A percentile compares a stretch with the other conserved stretches of the same genome.
These are phyloP conservation scores for Lucifuga dentata DNA, from an alignment of 2,113 vertebrate species.

Conservation along the genomic window DNA sequence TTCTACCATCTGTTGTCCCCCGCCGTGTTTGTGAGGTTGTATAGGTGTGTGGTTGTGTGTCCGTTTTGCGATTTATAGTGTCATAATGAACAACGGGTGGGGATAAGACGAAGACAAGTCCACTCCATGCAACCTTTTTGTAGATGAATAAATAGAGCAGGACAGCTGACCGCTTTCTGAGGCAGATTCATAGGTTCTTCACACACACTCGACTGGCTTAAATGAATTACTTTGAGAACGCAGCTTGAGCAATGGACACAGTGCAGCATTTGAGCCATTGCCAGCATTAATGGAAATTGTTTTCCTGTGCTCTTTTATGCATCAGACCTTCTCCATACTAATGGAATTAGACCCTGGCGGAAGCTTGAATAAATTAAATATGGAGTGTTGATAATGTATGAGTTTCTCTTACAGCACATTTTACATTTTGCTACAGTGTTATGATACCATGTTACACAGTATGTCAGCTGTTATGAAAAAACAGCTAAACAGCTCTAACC, in stretches of 20 bases:
- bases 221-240: slow-evolving; percentile 19
- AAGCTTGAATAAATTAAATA: not conserved
- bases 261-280: slow-evolving; percentile 33
- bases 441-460: not conserved
- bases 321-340: slow-evolving; percentile 10
- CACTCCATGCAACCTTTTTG: slow-evolving; percentile 4
- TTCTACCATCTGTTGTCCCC: no score
- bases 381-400: not conserved
- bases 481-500: not conserved
- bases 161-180: slow-evolving; percentile 3
- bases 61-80: not conserved
- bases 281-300: slow-evolving; percentile 21
- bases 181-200: slow-evolving; percentile 27
- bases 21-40: not conserved
- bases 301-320: slow-evolving; percentile 16
- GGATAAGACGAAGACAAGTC: not conserved
- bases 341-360: slow-evolving; percentile 16
- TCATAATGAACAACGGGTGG: not conserved
- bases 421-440: not conserved
- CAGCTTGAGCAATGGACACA: slow-evolving; percentile 14
- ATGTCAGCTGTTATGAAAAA: not conserved
- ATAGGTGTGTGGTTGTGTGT: no score
- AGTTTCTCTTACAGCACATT: not conserved
- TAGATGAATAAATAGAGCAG: slow-evolving; percentile 20
- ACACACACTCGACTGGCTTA: not conserved